Evolutionary conservation across 2,888 invertebrate genomes (phyloP).

Genomic region (Phortica okadai): DNA sequence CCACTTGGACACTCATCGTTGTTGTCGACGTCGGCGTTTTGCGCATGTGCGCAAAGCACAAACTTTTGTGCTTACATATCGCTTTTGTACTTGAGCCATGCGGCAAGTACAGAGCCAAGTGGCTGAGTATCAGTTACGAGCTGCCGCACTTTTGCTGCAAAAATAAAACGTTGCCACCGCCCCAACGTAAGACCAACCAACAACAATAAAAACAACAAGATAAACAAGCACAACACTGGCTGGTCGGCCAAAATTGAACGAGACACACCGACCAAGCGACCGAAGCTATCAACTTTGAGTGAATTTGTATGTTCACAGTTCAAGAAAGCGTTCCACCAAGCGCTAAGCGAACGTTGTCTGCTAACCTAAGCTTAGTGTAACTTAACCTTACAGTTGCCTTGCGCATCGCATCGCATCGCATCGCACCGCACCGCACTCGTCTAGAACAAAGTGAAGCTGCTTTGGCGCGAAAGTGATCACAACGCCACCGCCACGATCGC

Average conservation of each 20-base stretch:
- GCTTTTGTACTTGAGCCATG: neutral
- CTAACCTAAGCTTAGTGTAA: constrained; percentile 42
- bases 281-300: constrained; percentile 72
- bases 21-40: neutral
- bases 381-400: constrained; percentile 55
- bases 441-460: neutral
- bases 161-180: neutral
- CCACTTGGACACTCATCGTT: neutral
- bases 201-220: neutral
- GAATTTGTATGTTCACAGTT: constrained; percentile 75
- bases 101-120: neutral
- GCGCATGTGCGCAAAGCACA: constrained; percentile 28
- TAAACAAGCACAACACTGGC: constrained; percentile 1
- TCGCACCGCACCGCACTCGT: neutral
- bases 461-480: constrained; percentile 69
- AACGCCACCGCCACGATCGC: constrained; percentile 44
- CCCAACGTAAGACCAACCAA: neutral
- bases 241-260: neutral
- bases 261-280: constrained; percentile 32
- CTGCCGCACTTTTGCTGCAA: neutral
- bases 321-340: constrained; percentile 37
- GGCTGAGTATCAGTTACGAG: constrained; percentile 27
- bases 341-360: neutral
- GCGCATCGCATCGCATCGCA: constrained; percentile 14
- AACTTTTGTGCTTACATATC: neutral